These are phyloP conservation scores for Solen grandis DNA, from an alignment of 1,140 invertebrate species.

Conservation along the genomic window DNA sequence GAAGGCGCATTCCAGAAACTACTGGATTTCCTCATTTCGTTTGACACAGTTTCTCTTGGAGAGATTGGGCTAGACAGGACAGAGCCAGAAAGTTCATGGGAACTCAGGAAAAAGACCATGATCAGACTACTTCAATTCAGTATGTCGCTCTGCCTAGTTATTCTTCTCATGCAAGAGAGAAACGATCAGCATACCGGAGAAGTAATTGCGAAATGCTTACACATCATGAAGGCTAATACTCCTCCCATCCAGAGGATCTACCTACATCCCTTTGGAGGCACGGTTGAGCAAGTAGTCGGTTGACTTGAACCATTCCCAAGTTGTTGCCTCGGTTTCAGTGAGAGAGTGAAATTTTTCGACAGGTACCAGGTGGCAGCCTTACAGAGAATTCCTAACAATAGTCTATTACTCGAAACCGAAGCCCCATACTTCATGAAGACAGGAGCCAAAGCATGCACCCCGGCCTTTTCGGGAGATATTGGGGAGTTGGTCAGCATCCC, in stretches of 20 bases:
- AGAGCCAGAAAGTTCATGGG: neutral
- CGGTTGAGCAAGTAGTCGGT: constrained; percentile 11
- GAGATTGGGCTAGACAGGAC: constrained; percentile 26
- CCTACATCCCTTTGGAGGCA: constrained; percentile 24
- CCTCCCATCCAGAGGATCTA: constrained; percentile 19
- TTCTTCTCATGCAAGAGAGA: neutral
- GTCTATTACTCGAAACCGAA: constrained; percentile 12
- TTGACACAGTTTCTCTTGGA: neutral
- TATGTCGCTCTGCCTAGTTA: constrained; percentile 27
- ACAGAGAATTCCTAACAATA: neutral
- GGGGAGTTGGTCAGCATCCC: constrained; percentile 11
- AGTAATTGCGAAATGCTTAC: constrained; percentile 7
- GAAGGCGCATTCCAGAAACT: neutral
- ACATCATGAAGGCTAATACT: constrained; percentile 12
- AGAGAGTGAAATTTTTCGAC: neutral
- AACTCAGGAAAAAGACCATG: neutral
- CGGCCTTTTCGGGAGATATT: neutral
- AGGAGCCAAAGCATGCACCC: constrained; percentile 5
- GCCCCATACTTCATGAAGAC: constrained; percentile 7
- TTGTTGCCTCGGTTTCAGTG: constrained; percentile 14
- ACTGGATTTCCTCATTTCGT: neutral
- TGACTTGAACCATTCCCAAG: constrained; percentile 5
- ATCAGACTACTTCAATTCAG: constrained; percentile 10
- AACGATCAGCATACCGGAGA: constrained; percentile 2
- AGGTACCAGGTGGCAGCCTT: constrained; percentile 6